A percentile compares a stretch with the other conserved stretches of the same genome.
These are phyloP conservation scores for Rhyacophila brunnea DNA, from an alignment of 1,140 invertebrate species.

Conservation along the genomic window DNA sequence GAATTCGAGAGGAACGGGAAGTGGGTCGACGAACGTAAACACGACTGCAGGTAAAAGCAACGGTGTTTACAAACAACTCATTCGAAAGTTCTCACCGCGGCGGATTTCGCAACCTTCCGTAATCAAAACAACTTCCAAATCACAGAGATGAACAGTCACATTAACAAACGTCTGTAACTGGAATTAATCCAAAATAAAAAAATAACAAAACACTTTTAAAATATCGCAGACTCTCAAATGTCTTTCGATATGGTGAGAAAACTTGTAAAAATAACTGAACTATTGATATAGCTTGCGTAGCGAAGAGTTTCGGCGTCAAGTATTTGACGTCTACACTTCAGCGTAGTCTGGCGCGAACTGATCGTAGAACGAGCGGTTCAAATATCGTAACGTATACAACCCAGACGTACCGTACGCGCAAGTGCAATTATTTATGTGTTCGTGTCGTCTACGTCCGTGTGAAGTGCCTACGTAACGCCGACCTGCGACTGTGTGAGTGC, in stretches of 20 bases:
- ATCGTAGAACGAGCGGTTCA: conserved; percentile 1
- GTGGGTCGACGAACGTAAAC: conserved; percentile 19
- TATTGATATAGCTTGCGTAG: too few species aligned
- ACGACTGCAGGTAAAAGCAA: conserved; percentile 23
- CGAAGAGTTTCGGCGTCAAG: not conserved
- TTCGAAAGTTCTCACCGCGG: conserved; percentile 23
- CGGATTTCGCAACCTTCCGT: conserved; percentile 15
- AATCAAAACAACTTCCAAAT: conserved; percentile 16
- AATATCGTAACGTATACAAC: conserved; percentile 25
- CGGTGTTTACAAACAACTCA: conserved; percentile 27
- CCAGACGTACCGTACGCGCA: conserved; percentile 20
- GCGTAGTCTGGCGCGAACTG: conserved; percentile 15
- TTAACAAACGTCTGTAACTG: not conserved
- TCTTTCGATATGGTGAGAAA: not conserved
- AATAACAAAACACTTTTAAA: conserved; percentile 5
- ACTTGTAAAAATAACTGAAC: not conserved
- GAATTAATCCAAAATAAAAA: not conserved
- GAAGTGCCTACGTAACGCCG: conserved; percentile 23
- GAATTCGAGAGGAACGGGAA: conserved; percentile 13
- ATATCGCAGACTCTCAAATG: not conserved
- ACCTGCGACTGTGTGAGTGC: conserved; percentile 10
- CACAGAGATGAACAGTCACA: not conserved
- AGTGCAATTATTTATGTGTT: conserved; percentile 26
- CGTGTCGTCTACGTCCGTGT: conserved; percentile 9
- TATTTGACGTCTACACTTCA: not conserved